phyloP scores from a whole-genome alignment of 2,888 invertebrate species.

The Gonocerus acuteangulatus region DNA sequence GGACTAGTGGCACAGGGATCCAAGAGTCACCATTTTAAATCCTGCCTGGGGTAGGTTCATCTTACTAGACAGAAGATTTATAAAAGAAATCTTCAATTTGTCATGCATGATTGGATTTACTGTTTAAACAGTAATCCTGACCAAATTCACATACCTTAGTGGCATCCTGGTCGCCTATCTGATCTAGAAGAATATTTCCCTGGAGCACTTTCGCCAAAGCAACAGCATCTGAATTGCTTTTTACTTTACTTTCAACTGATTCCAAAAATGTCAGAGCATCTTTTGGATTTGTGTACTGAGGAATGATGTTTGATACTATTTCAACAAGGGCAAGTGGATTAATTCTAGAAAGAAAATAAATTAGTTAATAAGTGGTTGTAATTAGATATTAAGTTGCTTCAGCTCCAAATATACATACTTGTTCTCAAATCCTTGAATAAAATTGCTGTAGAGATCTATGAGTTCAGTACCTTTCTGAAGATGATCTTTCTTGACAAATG shows the following conservation, averaged over 20 bases:
- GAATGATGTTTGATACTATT: constrained; percentile 67
- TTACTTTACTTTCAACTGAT: constrained; percentile 79
- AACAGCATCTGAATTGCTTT: constrained; percentile 74
- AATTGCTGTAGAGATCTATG: constrained; percentile 81
- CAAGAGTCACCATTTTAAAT: too few species aligned
- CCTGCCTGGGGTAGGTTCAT: too few species aligned
- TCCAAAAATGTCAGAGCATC: constrained; percentile 82
- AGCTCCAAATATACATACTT: constrained; percentile 58
- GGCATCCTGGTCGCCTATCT: constrained; percentile 66
- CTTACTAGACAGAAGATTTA: too few species aligned
- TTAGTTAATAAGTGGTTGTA: not conserved
- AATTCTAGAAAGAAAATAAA: constrained; percentile 59
- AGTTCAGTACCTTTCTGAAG: constrained; percentile 69
- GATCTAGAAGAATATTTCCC: constrained; percentile 70
- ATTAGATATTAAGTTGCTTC: not conserved
- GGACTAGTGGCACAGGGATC: too few species aligned
- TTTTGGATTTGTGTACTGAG: constrained; percentile 69
- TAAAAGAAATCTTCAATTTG: too few species aligned
- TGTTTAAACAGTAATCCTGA: too few species aligned
- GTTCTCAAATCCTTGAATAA: constrained; percentile 87
- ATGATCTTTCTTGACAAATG: constrained; percentile 69
- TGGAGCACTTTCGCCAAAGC: constrained; percentile 81
- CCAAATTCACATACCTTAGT: constrained; percentile 49
- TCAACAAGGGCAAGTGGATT: constrained; percentile 88
- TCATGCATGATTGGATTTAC: too few species aligned